Evolutionary conservation across 2,113 vertebrate species (phyloP).

Genomic region (Falcunculus frontatus): DNA sequence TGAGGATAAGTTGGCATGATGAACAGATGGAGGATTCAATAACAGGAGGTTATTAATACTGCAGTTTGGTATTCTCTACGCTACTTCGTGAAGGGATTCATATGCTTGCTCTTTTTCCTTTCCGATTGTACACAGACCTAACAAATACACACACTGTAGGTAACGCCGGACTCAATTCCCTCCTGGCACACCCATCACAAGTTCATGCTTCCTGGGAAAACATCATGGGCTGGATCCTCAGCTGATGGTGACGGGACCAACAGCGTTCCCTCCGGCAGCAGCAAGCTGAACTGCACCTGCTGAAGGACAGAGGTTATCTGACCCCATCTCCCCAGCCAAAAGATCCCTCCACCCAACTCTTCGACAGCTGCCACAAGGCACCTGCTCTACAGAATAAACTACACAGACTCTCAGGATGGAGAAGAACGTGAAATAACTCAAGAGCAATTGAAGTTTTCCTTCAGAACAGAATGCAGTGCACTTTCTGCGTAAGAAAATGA

Average conservation of each 20-base stretch:
- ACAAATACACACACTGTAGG: background rate
- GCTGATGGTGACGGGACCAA: background rate
- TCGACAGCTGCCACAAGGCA: background rate
- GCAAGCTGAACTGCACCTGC: background rate
- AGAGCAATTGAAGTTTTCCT: background rate
- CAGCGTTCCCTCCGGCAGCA: background rate
- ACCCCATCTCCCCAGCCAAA: background rate
- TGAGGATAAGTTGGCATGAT: constrained; percentile 67
- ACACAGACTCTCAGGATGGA: background rate
- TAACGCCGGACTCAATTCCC: background rate
- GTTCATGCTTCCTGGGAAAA: background rate
- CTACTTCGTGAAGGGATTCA: constrained; percentile 56
- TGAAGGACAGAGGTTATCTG: constrained; percentile 11
- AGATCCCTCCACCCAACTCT: background rate
- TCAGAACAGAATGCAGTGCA: background rate
- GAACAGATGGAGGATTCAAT: constrained; percentile 71
- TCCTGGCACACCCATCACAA: background rate
- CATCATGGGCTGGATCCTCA: background rate
- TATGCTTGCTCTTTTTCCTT: constrained; percentile 67
- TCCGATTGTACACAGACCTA: background rate
- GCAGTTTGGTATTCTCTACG: constrained; percentile 63
- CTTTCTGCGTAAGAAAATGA: background rate
- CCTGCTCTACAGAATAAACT: background rate
- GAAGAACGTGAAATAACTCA: background rate
- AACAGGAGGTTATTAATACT: constrained; percentile 72